phyloP scores from a whole-genome alignment of 2,113 vertebrate species.

The Ptilorrhoa leucosticta region DNA sequence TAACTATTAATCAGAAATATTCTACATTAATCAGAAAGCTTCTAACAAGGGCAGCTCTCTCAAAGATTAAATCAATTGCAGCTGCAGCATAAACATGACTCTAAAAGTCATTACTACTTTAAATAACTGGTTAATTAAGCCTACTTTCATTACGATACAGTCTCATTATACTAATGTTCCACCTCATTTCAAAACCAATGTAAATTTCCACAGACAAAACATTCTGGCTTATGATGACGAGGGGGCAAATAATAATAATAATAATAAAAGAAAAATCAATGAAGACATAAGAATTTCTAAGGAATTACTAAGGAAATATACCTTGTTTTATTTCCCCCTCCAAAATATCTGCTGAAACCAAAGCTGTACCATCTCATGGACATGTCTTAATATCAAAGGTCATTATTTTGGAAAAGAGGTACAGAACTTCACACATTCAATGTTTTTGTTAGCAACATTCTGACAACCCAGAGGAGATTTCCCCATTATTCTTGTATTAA shows the following conservation, averaged over 20 bases:
- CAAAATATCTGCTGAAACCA: not conserved
- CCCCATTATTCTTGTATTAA: not conserved
- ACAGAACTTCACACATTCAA: not conserved
- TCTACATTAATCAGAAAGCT: not conserved
- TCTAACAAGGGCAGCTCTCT: not conserved
- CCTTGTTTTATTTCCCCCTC: not conserved
- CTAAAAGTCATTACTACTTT: slow-evolving; percentile 14
- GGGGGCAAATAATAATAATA: not conserved
- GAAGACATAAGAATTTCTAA: not conserved
- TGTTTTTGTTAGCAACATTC: not conserved
- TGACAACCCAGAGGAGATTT: not conserved
- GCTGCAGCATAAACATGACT: not conserved
- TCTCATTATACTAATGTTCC: slow-evolving; percentile 8
- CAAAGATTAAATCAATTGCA: slow-evolving; percentile 36
- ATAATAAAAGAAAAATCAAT: not conserved
- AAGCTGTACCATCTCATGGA: not conserved
- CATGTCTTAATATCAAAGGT: not conserved
- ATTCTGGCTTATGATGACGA: not conserved
- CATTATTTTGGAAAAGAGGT: not conserved
- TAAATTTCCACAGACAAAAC: not conserved
- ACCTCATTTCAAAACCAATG: not conserved
- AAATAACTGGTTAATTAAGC: slow-evolving; percentile 33
- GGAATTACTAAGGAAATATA: not conserved
- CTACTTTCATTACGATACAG: not conserved
- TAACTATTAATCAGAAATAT: slow-evolving; percentile 15